Percentiles rank a stretch among this genome's conserved stretches.
phyloP scores from a whole-genome alignment of 2,797 vertebrate species.

The Echeneis naucrates region DNA sequence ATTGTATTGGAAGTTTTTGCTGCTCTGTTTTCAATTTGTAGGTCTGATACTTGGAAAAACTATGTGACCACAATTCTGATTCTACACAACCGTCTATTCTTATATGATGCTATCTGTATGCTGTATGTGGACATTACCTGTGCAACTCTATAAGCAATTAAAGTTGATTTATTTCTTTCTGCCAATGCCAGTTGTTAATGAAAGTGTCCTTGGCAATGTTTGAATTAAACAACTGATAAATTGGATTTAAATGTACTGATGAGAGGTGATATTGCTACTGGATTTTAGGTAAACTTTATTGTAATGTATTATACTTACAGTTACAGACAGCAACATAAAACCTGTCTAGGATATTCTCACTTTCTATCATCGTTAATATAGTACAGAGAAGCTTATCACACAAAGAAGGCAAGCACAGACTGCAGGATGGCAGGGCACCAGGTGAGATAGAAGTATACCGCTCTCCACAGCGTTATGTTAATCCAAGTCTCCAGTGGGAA shows the following conservation, averaged over 20 bases:
- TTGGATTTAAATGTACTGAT: background rate
- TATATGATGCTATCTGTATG: too few relatives aligned
- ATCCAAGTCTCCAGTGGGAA: constrained; percentile 26
- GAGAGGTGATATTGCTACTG: background rate
- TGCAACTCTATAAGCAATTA: too few relatives aligned
- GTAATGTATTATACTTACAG: background rate
- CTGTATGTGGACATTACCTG: too few relatives aligned
- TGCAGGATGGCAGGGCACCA: constrained; percentile 19
- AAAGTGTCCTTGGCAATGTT: background rate
- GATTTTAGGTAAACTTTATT: background rate
- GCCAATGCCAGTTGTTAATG: too few relatives aligned
- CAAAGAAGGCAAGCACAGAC: background rate
- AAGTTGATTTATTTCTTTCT: too few relatives aligned
- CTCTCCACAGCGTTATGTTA: constrained; percentile 24
- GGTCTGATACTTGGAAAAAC: background rate
- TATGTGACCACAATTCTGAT: background rate
- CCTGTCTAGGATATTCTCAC: background rate
- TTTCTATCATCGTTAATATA: background rate
- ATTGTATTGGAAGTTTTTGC: background rate
- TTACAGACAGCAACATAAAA: background rate
- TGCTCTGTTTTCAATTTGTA: background rate
- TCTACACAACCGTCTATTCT: background rate
- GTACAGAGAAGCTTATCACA: background rate
- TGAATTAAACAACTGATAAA: background rate
- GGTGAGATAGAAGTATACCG: constrained; percentile 3